Evolutionary conservation across 2,797 vertebrate species (phyloP).

Genomic region (Pitangus sulphuratus): DNA sequence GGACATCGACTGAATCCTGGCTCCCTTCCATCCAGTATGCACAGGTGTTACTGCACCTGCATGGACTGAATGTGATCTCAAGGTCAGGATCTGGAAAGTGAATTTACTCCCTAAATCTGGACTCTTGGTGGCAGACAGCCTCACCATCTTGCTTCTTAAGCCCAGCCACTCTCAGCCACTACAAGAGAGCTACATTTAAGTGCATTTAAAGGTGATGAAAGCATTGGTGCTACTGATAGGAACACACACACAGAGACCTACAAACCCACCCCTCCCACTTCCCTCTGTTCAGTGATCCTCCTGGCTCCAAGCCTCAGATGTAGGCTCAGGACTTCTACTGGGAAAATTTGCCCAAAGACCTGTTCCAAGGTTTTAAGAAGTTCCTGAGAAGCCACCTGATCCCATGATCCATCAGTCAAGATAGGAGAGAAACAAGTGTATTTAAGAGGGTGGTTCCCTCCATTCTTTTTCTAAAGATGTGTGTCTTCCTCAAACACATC

Average conservation of each 20-base stretch:
- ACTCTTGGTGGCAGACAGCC: background rate
- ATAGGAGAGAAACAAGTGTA: constrained; percentile 29
- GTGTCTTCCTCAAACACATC: constrained; percentile 95
- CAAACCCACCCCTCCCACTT: constrained; percentile 37
- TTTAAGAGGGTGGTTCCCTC: background rate
- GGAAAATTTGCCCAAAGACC: constrained; percentile 29
- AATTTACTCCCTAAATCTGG: background rate
- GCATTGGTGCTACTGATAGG: constrained; percentile 70
- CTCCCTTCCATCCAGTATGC: background rate
- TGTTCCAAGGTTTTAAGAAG: constrained; percentile 41
- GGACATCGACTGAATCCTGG: background rate
- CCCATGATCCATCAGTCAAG: constrained; percentile 36
- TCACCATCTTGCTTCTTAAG: constrained; percentile 12
- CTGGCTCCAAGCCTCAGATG: constrained; percentile 31
- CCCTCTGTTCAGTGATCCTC: constrained; percentile 56
- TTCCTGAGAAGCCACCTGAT: constrained; percentile 66
- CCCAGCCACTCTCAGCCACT: constrained; percentile 18
- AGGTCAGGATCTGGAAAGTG: background rate
- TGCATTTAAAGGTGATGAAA: constrained; percentile 72
- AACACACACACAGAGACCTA: constrained; percentile 62
- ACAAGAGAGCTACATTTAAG: constrained; percentile 64
- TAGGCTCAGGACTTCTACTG: constrained; percentile 26
- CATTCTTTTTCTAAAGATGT: constrained; percentile 83
- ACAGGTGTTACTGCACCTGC: constrained; percentile 17
- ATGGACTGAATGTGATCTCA: background rate